Evolutionary conservation across 2,888 invertebrate genomes (phyloP).

Genomic region (Euplexia lucipara): DNA sequence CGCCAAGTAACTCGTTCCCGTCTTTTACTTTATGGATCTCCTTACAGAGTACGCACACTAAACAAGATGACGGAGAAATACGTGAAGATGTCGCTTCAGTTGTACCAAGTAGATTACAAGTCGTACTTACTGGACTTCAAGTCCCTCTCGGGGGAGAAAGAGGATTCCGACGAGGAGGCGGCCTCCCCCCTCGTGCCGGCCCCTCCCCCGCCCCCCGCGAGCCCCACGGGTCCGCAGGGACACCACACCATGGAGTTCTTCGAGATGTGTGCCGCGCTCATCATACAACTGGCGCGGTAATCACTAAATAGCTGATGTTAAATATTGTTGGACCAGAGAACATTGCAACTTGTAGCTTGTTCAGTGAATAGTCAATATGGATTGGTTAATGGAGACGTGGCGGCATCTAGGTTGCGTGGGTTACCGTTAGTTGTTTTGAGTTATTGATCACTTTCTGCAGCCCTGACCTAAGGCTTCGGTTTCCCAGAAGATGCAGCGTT

Average conservation of each 20-base stretch:
- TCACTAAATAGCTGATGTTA: conserved; percentile 12
- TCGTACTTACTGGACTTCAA: conserved; percentile 99
- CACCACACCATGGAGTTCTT: conserved; percentile 99
- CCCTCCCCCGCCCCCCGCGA: conserved; percentile 71
- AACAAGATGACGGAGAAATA: conserved; percentile 96
- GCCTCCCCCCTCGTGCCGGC: conserved; percentile 69
- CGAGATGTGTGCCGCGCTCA: conserved; percentile 99
- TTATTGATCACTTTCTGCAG: background rate
- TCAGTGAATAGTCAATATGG: conserved; percentile 4
- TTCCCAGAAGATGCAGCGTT: background rate
- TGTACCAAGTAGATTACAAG: conserved; percentile 99
- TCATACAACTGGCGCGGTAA: conserved; percentile 98
- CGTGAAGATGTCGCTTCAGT: conserved; percentile 99
- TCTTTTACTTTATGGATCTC: background rate
- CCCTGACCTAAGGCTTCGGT: background rate
- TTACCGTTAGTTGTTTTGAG: conserved; percentile 14
- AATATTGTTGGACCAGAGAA: conserved; percentile 14
- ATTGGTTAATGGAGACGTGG: conserved; percentile 18
- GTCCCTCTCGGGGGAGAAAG: conserved; percentile 95
- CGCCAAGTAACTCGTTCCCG: no score
- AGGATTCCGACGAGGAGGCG: conserved; percentile 86
- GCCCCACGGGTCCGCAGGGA: conserved; percentile 87
- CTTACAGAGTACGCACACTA: conserved; percentile 95
- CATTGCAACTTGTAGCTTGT: conserved; percentile 13
- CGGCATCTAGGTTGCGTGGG: conserved; percentile 11